These are phyloP conservation scores for Aphelenchoides fujianensis DNA, from an alignment of 1,140 invertebrate genomes.

Conservation along the genomic window DNA sequence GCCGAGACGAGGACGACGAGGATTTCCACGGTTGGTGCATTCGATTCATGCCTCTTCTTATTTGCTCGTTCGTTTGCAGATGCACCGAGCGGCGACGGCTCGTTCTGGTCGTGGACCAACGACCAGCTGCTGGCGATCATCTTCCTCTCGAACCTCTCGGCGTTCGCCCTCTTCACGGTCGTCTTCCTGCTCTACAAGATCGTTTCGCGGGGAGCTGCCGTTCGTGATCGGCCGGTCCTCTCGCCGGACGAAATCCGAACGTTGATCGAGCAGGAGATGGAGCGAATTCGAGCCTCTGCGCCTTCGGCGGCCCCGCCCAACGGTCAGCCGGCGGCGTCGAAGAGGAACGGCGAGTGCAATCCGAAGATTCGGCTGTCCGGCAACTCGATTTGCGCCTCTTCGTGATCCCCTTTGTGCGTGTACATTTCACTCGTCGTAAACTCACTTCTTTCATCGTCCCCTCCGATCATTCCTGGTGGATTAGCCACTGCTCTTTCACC, in stretches of 20 bases:
- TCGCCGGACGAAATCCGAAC: background rate
- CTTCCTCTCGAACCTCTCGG: background rate
- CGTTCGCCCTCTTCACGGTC: conserved; percentile 1
- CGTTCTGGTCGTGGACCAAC: conserved; percentile 8
- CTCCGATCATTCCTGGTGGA: too few relatives aligned
- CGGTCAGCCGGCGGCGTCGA: background rate
- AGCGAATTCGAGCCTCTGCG: background rate
- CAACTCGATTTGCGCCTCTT: background rate
- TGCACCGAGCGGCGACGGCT: background rate
- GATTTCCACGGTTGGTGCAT: background rate
- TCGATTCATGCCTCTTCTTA: background rate
- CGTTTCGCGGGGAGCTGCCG: background rate
- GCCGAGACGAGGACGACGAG: background rate
- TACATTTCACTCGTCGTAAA: too few relatives aligned
- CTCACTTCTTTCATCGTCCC: too few relatives aligned
- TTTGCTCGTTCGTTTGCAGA: too few relatives aligned
- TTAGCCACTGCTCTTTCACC: too few relatives aligned
- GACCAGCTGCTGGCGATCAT: conserved; percentile 3
- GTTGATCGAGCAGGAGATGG: background rate
- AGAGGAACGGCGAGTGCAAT: background rate
- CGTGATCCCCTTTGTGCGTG: too few relatives aligned
- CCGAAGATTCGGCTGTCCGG: background rate
- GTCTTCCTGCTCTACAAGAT: conserved; percentile 11
- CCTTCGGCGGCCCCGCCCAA: background rate
- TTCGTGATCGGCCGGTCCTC: background rate